Conservation (phyloP, 2,113 vertebrate genomes). For the Chionis minor region DNA sequence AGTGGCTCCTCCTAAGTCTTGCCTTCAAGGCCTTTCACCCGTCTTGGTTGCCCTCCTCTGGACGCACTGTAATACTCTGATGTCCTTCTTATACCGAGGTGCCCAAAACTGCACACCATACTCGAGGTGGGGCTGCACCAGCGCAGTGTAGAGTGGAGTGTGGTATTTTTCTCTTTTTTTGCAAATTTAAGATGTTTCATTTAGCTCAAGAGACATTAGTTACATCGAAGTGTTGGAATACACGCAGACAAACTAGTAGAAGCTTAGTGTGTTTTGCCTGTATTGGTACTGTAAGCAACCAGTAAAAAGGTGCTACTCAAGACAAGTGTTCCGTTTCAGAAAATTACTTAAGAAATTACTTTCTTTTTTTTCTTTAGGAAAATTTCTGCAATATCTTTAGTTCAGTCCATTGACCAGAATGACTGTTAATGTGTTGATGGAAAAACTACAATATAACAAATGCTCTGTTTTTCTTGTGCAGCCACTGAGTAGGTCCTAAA, state of each 20-base stretch:
- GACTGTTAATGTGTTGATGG: neutral
- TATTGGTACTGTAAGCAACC: neutral
- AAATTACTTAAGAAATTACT: neutral
- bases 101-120: too few species aligned
- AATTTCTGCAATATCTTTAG: neutral
- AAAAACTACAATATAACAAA: neutral
- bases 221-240: neutral
- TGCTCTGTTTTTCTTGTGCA: neutral
- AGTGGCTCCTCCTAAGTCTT: neutral
- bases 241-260: neutral
- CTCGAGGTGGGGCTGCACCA: neutral
- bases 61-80: neutral
- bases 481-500: neutral
- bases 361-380: neutral
- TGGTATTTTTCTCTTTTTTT: neutral
- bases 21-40: neutral
- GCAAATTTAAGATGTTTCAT: neutral
- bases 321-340: neutral
- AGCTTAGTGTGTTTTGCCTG: neutral
- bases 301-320: neutral
- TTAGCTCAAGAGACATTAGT: neutral
- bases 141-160: neutral
- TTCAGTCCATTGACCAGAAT: neutral
- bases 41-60: neutral
- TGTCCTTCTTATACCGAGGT: neutral